Base-by-base conservation (phyloP, 2,888 invertebrate species). In the Listrodromus nycthemerus region DNA sequence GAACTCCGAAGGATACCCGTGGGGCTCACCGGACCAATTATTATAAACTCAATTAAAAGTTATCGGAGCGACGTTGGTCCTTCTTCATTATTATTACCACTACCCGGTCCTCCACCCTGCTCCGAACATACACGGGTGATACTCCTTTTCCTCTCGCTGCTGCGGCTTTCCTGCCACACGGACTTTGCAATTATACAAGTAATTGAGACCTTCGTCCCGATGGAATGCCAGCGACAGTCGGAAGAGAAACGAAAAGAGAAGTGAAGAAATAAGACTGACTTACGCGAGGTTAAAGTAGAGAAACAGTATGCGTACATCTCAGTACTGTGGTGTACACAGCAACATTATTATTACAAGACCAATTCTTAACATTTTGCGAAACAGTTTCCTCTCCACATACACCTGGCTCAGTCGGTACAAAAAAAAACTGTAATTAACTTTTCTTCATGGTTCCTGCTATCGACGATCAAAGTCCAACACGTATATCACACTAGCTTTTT, bases 181-280 rank as follows among this genome's bases (percentile, higher is more conserved):
- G 86, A 87, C 81, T 87, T 87, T 76, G 89, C 88, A 91, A 91
- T 91, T 91, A 89, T 86, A 88, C 89, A 87, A 85, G 89, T 89
- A 89, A 91, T 90, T 89, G 88, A 89, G 86, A 86, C 88, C 86
- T 88, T 87, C 81, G 84, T 85, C 37, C 50, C 81, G 77, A 52
- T 70, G 82, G 81, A 85, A 85, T 83, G 85, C 80, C 71, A 69
- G 70, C 66, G 66, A 63, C 75, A 48, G 78, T 71, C 67, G 45
- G 75, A 66, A 41, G 66, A 79, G 76, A 55, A 80, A 33, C 48
- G 63, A 70, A 78, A 80, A 84, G 70, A 45, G 48, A 45, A 19
- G 55, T 50, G 41, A 71, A 71, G 75, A 67, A 76, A 71, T 66
- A 58, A 13, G 13, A 74, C 74, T 41, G 55, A 67, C 74, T 58